phyloP scores from a whole-genome alignment of 2,113 vertebrate species.

The Terrapene triunguis region DNA sequence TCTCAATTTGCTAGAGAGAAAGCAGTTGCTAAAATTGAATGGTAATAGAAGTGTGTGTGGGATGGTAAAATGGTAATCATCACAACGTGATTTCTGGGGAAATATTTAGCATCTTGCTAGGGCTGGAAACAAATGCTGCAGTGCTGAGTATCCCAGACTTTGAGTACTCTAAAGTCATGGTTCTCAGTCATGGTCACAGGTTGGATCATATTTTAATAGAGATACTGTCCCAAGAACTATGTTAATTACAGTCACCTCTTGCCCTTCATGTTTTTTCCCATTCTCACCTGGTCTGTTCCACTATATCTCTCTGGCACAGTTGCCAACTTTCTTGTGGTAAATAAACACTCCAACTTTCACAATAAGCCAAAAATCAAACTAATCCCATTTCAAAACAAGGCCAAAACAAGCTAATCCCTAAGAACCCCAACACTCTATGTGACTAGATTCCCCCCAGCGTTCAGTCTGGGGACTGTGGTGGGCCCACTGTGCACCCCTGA shows the following conservation, averaged over 20 bases:
- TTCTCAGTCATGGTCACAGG: neutral
- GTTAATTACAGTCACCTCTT: neutral
- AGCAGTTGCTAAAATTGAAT: neutral
- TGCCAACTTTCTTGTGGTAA: too few relatives aligned
- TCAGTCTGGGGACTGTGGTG: too few relatives aligned
- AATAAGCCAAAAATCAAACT: too few relatives aligned
- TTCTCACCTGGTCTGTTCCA: neutral
- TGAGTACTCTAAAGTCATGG: neutral
- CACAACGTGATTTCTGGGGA: neutral
- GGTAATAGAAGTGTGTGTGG: neutral
- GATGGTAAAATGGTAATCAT: neutral
- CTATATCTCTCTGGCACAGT: neutral
- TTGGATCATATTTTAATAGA: neutral
- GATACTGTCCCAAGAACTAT: neutral
- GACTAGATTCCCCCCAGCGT: too few relatives aligned
- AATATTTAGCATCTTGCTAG: fast-evolving
- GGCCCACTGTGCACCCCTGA: too few relatives aligned
- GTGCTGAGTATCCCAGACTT: neutral
- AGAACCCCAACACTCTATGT: too few relatives aligned
- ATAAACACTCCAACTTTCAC: too few relatives aligned
- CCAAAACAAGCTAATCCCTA: too few relatives aligned
- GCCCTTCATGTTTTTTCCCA: neutral
- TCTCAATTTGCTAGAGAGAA: neutral
- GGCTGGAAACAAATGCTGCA: neutral
- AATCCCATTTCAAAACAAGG: too few relatives aligned